phyloP scores from a whole-genome alignment of 2,888 invertebrate genomes.

The Scaptomyza flava region DNA sequence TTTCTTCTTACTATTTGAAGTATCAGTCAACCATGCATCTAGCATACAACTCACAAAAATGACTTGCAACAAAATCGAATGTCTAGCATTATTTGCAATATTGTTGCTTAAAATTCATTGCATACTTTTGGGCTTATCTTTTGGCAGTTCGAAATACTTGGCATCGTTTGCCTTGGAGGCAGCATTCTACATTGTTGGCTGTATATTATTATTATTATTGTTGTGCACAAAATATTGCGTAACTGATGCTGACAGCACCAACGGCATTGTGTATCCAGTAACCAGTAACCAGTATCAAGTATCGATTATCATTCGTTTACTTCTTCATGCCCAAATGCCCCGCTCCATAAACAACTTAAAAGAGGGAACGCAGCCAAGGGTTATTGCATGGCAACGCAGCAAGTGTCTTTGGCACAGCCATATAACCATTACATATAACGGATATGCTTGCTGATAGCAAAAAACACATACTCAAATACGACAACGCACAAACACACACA shows the following conservation, averaged over 20 bases:
- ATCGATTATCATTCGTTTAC: slow-evolving; percentile 46
- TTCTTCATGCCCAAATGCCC: not conserved
- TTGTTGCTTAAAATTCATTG: slow-evolving; percentile 10
- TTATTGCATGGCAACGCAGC: slow-evolving; percentile 49
- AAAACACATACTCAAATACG: slow-evolving; percentile 16
- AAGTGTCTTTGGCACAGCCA: slow-evolving; percentile 39
- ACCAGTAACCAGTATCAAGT: slow-evolving; percentile 20
- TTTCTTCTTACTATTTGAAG: not conserved
- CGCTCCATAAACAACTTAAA: slow-evolving; percentile 24
- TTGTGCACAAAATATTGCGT: slow-evolving; percentile 29
- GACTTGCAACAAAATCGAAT: not conserved
- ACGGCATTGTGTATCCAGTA: slow-evolving; percentile 23
- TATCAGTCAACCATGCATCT: not conserved
- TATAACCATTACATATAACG: slow-evolving; percentile 36
- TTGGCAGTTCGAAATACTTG: slow-evolving; percentile 26
- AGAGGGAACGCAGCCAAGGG: slow-evolving; percentile 38
- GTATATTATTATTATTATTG: slow-evolving; percentile 17
- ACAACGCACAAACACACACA: slow-evolving; percentile 13
- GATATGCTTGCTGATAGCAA: slow-evolving; percentile 37
- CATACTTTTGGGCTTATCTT: slow-evolving; percentile 25
- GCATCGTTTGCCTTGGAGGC: slow-evolving; percentile 14
- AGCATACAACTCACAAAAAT: not conserved
- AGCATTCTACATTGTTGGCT: slow-evolving; percentile 18
- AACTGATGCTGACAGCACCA: slow-evolving; percentile 20
- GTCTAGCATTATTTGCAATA: not conserved